Evolutionary conservation across 1,140 invertebrate species (phyloP), one percentile per base, ranked within the genome.

Genomic region (Coboldia fuscipes): DNA sequence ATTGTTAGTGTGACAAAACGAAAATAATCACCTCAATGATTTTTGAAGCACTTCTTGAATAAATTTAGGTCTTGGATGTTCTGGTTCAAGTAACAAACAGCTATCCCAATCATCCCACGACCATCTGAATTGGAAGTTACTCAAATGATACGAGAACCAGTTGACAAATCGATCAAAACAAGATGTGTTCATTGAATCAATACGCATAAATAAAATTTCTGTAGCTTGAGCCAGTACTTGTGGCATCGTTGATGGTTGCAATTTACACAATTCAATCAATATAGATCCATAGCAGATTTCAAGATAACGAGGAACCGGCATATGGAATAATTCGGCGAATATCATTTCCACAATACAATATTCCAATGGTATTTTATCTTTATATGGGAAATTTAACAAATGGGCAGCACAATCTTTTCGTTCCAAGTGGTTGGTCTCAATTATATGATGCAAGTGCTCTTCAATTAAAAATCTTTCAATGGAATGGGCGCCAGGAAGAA

Each of bases 81-180:
- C 83, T 10, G 65, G 48, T 54, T 96, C 88, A n/a, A 86, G 58
- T 43, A 75, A 68, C 17, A 86, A 58, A 46, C 79, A 83, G 28
- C 68, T 70, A 45, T 80, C 77, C 85, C 88, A 93, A 46, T 92
- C 86, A 44, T 90, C 83, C 96, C 96, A 99, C 2, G 82, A 89
- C 93, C 94, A 99, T 33, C 88, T 73, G 48, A 94, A 97, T 57
- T 97, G 90, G 50, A 98, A 98, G 60, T 99, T 98, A 51, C 92
- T 97, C 54, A 99, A 66, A 62, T 99, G 94, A 51, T 97, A 98
- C 1, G 86, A 73, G 62, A 99, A 98, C 94, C 94, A 99, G 49
- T 74, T 80, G 3, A 86, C 81, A 58, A 98, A 94, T 43, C 92
- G 77, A 54, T 98, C 92, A 58, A 98, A 89, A 52, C 90, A 92